A percentile compares a stretch with the other conserved stretches of the same genome.
Conservation (phyloP, 2,797 vertebrate species). For the Sebastes vulpes region DNA sequence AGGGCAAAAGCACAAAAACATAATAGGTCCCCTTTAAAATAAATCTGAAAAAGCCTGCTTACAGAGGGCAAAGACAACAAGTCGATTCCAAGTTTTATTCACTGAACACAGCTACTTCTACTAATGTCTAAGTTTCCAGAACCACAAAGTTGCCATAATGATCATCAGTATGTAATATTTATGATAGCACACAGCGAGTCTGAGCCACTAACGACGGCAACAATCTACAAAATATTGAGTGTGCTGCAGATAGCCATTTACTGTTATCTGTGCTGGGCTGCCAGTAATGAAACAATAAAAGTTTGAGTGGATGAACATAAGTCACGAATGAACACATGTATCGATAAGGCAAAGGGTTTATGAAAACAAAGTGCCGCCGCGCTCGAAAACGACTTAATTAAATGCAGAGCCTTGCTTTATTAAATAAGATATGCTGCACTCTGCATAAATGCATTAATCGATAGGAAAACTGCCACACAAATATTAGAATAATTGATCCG, state of each 20-base stretch:
- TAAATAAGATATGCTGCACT: conserved; percentile 80
- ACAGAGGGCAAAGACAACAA: background rate
- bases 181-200: background rate
- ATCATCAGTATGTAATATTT: conserved; percentile 20
- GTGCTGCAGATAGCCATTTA: conserved; percentile 37
- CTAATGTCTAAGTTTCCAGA: background rate
- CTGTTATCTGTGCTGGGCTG: conserved; percentile 12
- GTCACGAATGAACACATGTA: conserved; percentile 64
- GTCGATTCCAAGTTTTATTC: background rate
- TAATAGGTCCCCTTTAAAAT: background rate
- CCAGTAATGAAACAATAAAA: conserved; percentile 53
- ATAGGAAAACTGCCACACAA: conserved; percentile 79
- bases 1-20: too few relatives aligned
- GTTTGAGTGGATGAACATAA: conserved; percentile 49
- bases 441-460: conserved; percentile 80
- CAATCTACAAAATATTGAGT: conserved; percentile 26
- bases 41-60: background rate
- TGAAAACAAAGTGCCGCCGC: conserved; percentile 65
- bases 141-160: background rate
- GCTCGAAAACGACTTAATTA: conserved; percentile 71
- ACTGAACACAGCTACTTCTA: background rate
- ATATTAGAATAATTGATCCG: conserved; percentile 84
- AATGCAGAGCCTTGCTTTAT: conserved; percentile 74
- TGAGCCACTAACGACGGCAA: conserved; percentile 3
- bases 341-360: conserved; percentile 68